Percentiles rank a stretch among this genome's conserved stretches.
Conservation (phyloP, 2,113 vertebrate genomes). For the Elachura formosa region DNA sequence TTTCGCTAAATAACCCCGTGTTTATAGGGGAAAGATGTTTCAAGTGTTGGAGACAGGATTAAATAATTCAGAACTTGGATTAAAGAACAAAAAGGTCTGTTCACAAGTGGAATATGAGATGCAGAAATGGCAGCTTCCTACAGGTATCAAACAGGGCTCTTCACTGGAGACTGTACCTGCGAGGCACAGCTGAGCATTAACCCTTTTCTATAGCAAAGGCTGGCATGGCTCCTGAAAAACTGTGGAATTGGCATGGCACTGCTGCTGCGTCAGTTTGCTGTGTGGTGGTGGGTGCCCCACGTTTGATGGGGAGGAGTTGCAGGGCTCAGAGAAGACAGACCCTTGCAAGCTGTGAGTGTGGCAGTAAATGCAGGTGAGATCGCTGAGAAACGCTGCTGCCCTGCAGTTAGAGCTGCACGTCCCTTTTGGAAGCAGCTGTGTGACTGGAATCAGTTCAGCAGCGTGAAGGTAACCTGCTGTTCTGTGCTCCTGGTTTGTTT, state of each 20-base stretch:
- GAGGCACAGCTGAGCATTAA: neutral
- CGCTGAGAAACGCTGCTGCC: neutral
- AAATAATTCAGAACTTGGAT: conserved; percentile 41
- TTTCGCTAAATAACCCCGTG: conserved; percentile 25
- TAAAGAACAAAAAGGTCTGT: conserved; percentile 40
- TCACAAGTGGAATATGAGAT: conserved; percentile 31
- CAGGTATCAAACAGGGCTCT: neutral
- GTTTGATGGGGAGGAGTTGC: neutral
- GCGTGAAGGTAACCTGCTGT: neutral
- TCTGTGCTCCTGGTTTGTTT: fast-evolving
- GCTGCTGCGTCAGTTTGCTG: neutral
- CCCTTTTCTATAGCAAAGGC: neutral
- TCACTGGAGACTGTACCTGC: neutral
- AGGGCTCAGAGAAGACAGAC: neutral
- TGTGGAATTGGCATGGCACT: neutral
- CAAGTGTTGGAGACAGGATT: neutral
- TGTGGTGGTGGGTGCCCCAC: neutral
- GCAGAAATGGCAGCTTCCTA: conserved; percentile 23
- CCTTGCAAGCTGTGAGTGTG: neutral
- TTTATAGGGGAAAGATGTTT: conserved; percentile 13
- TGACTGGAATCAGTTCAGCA: neutral
- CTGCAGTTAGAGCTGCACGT: neutral
- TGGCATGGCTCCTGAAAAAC: neutral
- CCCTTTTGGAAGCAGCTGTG: neutral
- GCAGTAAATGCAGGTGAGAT: neutral